Base-by-base conservation (phyloP, 2,797 vertebrate species). In the Vultur gryphus region DNA sequence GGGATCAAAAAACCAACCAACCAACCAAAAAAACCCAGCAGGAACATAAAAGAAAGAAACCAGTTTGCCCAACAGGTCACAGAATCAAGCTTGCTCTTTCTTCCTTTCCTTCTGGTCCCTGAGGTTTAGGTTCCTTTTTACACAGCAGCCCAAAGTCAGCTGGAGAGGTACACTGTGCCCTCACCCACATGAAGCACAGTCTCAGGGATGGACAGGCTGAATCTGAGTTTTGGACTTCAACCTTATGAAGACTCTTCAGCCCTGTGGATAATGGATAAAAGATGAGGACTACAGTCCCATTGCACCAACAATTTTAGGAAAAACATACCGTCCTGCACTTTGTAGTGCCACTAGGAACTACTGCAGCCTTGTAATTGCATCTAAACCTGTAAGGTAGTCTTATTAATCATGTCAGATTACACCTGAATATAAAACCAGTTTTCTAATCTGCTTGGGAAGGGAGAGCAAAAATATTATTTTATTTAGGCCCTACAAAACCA, bases 371-470 rank as follows among this genome's bases (percentile, higher is more conserved):
- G 26, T 18, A 70, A 84, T 37, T 96, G 43, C n/a, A 71, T 9
- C 71, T 65, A 52, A 64, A 51, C 55, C 65, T 83, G 9, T 5
- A 41, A 23, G 18, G 26, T 23, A 41, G 16, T 62, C 17, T 72
- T 23, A 65, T 12, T 48, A 81, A 70, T 31, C 73, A 86, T 55
- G 66, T 57, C 70, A 86, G 43, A 84, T 90, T 84, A 87, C 26
- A 94, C 61, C 73, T 95, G 85, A 84, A 78, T 70, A 91, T 64
- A 91, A 84, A 73, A 35, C 3, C 31, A 79, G 26, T 66, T 94
- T 79, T 95, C 75, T 85, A 91, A 54, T 92, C 95, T 95, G 64
- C 92, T 95, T 70, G 96, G 84, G 72, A 71, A 95, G 57, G 91
- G 31, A 82, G 72, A 93, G 55, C 16, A 95, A 96, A 97, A 87